A percentile compares a stretch with the other conserved stretches of the same genome.
Conservation (phyloP, 2,113 vertebrate genomes). For the Hirundichthys speculiger region DNA sequence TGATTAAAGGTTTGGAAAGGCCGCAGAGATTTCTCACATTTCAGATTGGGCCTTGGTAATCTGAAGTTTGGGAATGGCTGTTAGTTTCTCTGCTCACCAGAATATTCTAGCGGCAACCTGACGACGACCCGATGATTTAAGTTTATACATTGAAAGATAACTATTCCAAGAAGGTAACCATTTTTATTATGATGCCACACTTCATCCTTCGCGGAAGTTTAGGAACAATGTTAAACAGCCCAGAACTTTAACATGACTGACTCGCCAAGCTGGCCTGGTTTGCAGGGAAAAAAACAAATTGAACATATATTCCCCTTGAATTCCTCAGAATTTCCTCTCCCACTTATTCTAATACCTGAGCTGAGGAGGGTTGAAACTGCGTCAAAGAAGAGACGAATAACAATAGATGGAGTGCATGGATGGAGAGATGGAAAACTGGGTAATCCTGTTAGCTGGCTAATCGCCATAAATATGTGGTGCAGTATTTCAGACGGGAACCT, state of each 20-base stretch:
- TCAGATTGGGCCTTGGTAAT: too few relatives aligned
- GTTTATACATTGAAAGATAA: too few relatives aligned
- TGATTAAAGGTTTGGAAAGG: too few relatives aligned
- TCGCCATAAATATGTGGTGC: conserved; percentile 25
- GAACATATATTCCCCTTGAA: conserved; percentile 6
- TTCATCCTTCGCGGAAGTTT: too few relatives aligned
- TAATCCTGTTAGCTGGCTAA: conserved; percentile 64
- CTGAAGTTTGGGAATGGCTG: too few relatives aligned
- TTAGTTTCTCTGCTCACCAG: too few relatives aligned
- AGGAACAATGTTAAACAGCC: not conserved
- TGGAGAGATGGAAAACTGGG: conserved; percentile 19
- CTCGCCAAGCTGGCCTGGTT: not conserved
- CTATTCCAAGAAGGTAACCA: too few relatives aligned
- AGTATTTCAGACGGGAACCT: conserved; percentile 38
- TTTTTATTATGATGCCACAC: not conserved
- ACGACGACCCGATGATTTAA: too few relatives aligned
- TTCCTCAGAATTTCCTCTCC: not conserved
- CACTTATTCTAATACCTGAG: not conserved
- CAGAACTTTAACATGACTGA: not conserved
- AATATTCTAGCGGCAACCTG: too few relatives aligned
- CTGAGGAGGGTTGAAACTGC: not conserved
- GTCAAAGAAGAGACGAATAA: conserved; percentile 7
- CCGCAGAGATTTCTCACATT: too few relatives aligned
- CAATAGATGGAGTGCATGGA: conserved; percentile 22
- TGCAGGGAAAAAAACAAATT: too few relatives aligned